Base-by-base conservation (phyloP, 2,888 invertebrate species). In the Melanchra persicariae region DNA sequence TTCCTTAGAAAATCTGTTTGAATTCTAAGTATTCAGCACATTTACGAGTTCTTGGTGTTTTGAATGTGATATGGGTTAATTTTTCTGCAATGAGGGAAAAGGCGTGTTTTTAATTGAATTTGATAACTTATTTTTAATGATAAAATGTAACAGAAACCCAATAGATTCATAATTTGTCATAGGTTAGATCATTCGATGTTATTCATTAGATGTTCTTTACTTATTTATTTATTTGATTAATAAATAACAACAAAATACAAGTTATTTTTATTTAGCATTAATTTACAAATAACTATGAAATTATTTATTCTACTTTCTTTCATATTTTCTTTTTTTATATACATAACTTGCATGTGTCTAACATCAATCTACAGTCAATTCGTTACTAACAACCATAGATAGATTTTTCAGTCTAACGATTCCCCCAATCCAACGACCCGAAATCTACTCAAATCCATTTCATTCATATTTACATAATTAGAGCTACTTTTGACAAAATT, bases 1-100 rank as follows among this genome's bases (percentile, higher is more conserved):
- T 54, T 72, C n/a, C 30, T 43, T 7, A 40, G 30, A 63, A 62
- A 47, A 47, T 52, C 37, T 17, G 15, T n/a, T 22, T 6, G 40
- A 22, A 40, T 71, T 40, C 22, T 45, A 34, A 12, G 57, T 57
- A 57, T 57, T 37, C 37, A 15, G 37, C 15, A 15, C n/a, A 15
- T 57, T 57, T 7, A 22, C 7, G 6, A 22, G 12, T 15, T 22
- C 8, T 19, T 19, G 45, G 19, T 45, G 43, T 45, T 45, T 45
- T 19, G 43, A 1, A 7, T 45, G 45, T 19, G 19, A 19, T 45
- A 45, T 45, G 19, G 45, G 6, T 19, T 40, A 15, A 12, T n/a
- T n/a, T n/a, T n/a, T n/a, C n/a, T n/a, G n/a, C n/a, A n/a, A n/a
- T n/a, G n/a, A n/a, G 19, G 47, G 9, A 7, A 45, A 45, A 19